Percentiles rank a stretch among this genome's conserved stretches.
Conservation (phyloP, 2,113 vertebrate species). For the Elgaria multicarinata region DNA sequence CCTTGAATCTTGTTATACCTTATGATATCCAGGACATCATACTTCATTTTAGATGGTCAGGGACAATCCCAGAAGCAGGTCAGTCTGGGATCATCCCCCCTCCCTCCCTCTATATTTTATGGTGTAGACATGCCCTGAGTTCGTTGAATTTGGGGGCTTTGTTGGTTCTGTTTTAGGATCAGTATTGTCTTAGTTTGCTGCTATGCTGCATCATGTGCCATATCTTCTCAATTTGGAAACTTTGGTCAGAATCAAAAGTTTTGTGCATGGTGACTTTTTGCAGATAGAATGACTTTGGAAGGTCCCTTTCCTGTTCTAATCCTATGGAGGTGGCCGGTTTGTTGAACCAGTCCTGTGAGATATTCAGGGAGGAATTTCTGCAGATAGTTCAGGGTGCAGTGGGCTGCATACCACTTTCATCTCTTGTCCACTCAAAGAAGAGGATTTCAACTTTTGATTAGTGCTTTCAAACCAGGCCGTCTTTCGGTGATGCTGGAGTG, state of each 20-base stretch:
- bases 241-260: background rate
- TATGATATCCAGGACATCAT: too few relatives aligned
- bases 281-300: background rate
- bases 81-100: too few relatives aligned
- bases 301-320: background rate
- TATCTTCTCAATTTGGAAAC: background rate
- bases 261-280: background rate
- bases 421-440: background rate
- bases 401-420: background rate
- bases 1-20: too few relatives aligned
- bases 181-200: background rate
- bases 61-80: too few relatives aligned
- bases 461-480: background rate
- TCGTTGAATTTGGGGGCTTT: background rate
- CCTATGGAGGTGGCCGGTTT: background rate
- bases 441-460: background rate
- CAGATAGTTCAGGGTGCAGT: background rate
- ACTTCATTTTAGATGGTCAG: too few relatives aligned
- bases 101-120: too few relatives aligned
- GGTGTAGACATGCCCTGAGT: too few relatives aligned
- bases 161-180: background rate
- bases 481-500: background rate
- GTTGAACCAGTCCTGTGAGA: background rate
- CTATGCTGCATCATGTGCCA: background rate
- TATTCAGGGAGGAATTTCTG: background rate